Percentiles rank a stretch among this genome's conserved stretches.
Evolutionary conservation across 1,140 invertebrate species (phyloP).

Genomic region (Reticulitermes speratus): DNA sequence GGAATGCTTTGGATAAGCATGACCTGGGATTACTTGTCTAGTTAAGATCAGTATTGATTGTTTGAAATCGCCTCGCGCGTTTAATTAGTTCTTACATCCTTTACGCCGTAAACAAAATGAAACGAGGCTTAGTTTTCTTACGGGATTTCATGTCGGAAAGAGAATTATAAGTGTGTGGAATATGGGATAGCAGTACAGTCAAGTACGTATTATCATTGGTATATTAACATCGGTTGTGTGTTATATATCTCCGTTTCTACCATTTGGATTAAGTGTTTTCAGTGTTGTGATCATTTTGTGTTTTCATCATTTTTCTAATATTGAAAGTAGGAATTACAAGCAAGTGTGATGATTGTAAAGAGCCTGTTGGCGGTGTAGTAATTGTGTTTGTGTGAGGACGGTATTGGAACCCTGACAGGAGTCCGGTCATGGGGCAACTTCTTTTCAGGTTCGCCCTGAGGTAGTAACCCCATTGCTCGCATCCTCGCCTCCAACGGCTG

Average conservation of each 20-base stretch:
- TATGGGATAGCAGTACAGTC: constrained; percentile 10
- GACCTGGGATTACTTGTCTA: background rate
- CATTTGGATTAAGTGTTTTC: background rate
- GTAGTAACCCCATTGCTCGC: background rate
- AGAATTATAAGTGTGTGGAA: constrained; percentile 13
- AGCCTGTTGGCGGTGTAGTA: background rate
- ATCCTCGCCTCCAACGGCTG: background rate
- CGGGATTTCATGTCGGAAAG: background rate
- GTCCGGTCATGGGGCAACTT: background rate
- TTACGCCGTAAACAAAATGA: background rate
- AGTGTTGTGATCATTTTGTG: background rate
- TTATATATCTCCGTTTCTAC: background rate
- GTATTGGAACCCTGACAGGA: background rate
- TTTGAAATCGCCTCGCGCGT: background rate
- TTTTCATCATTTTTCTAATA: background rate
- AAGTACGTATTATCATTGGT: background rate
- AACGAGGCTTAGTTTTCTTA: background rate
- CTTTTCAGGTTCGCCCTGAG: constrained; percentile 10
- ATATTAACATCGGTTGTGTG: background rate
- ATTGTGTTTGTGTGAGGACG: constrained; percentile 4
- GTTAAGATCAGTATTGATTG: background rate
- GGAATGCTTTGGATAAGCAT: no score
- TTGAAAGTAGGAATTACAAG: background rate
- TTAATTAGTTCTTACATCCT: background rate
- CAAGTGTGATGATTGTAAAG: background rate